Conservation (phyloP, 2,888 invertebrate species). For the Steinernema carpocapsae region DNA sequence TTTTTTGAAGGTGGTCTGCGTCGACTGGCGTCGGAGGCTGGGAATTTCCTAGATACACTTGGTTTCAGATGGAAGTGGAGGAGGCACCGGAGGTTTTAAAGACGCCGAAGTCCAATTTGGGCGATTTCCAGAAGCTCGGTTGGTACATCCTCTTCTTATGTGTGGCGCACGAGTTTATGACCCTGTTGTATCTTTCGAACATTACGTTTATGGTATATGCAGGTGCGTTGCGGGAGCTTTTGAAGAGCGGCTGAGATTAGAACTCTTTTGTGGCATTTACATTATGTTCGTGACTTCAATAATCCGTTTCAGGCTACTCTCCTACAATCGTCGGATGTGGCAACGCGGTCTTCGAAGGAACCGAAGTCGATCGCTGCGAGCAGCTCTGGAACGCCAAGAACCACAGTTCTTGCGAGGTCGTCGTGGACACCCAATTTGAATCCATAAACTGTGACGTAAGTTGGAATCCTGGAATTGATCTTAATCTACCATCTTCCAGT, state of each 20-base stretch:
- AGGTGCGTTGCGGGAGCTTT: conserved; percentile 40
- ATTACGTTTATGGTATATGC: conserved; percentile 59
- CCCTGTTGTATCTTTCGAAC: conserved; percentile 48
- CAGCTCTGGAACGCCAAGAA: not conserved
- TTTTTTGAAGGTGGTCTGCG: too few species aligned
- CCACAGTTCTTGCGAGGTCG: not conserved
- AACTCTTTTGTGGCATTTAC: too few species aligned
- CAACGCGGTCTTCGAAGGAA: not conserved
- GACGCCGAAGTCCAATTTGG: conserved; percentile 8
- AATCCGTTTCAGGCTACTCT: conserved; percentile 9
- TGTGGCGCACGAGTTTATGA: conserved; percentile 49
- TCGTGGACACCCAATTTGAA: conserved; percentile 27
- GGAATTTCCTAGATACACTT: not conserved
- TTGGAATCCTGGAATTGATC: not conserved
- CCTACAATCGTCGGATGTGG: conserved; percentile 22
- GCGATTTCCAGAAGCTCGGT: conserved; percentile 28
- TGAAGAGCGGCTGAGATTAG: too few species aligned
- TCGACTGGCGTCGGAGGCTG: too few species aligned
- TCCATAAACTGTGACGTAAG: conserved; percentile 19
- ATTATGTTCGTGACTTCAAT: too few species aligned
- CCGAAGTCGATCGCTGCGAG: conserved; percentile 16
- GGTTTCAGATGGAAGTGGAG: conserved; percentile 23
- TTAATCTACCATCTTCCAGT: conserved; percentile 43
- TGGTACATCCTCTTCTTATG: conserved; percentile 38
- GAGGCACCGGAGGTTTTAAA: not conserved